These are phyloP conservation scores for Dysdera silvatica DNA, from an alignment of 1,140 invertebrate species.

Conservation along the genomic window DNA sequence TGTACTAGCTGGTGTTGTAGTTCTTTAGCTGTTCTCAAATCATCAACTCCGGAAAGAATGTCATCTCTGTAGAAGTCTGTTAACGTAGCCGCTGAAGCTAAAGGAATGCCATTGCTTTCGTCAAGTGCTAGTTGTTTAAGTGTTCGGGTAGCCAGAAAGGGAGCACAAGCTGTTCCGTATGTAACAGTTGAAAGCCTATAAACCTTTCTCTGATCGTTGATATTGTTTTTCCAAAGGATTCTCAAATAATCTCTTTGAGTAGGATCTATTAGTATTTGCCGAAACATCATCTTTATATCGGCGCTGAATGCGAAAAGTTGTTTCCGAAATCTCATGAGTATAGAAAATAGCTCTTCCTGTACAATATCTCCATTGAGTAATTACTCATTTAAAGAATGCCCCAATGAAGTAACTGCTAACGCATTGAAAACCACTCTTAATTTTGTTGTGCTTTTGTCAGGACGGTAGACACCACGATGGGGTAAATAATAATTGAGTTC, in stretches of 20 bases:
- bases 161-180: conserved; percentile 39
- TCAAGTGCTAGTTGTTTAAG: conserved; percentile 36
- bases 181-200: conserved; percentile 14
- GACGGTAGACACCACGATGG: background rate
- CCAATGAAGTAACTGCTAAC: background rate
- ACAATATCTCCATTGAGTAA: background rate
- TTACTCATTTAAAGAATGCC: background rate
- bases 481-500: conserved; percentile 1
- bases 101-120: conserved; percentile 31
- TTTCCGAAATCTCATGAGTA: background rate
- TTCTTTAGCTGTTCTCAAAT: background rate
- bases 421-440: background rate
- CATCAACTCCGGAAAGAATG: background rate
- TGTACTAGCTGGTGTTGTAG: background rate
- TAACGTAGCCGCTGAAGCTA: conserved; percentile 18
- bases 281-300: background rate
- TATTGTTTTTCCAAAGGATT: conserved; percentile 12
- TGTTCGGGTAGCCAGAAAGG: conserved; percentile 37
- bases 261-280: background rate
- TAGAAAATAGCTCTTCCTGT: conserved; percentile 1
- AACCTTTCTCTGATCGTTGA: background rate
- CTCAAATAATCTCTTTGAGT: background rate
- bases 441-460: background rate
- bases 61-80: conserved; percentile 8
- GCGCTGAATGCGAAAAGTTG: background rate